Evolutionary conservation across 2,113 vertebrate genomes (phyloP).

Genomic region (Gallinago undulata): DNA sequence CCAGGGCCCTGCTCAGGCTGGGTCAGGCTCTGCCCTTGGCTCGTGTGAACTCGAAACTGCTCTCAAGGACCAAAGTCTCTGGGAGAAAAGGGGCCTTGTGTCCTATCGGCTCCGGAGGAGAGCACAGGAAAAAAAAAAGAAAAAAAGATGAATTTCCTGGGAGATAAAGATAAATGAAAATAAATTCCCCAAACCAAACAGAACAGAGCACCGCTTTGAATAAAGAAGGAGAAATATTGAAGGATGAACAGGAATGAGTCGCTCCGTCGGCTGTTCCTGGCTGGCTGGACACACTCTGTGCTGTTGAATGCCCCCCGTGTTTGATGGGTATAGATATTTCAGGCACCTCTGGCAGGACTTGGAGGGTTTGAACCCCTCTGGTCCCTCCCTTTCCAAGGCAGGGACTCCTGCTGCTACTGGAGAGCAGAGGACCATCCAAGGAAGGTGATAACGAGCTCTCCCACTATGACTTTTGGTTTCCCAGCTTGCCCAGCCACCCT

Average conservation of each 20-base stretch:
- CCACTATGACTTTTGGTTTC: not conserved
- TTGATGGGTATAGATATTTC: not conserved
- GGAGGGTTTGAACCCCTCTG: not conserved
- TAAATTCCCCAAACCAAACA: not conserved
- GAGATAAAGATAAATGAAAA: not conserved
- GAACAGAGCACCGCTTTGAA: not conserved
- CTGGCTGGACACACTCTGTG: not conserved
- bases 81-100: not conserved
- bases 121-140: not conserved
- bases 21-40: not conserved
- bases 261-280: not conserved
- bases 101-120: not conserved
- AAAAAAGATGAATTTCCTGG: not conserved
- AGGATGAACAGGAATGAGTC: not conserved
- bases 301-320: not conserved
- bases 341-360: not conserved
- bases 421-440: not conserved
- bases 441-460: too few species aligned
- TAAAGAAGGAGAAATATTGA: not conserved
- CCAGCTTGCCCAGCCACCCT: not conserved
- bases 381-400: too few species aligned
- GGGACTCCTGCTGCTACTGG: not conserved
- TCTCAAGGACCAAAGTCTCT: not conserved
- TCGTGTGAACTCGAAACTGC: fast-evolving
- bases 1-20: not conserved